Evolutionary conservation across 2,797 vertebrate species (phyloP).

Genomic region (Helicolenus hilgendorfi): DNA sequence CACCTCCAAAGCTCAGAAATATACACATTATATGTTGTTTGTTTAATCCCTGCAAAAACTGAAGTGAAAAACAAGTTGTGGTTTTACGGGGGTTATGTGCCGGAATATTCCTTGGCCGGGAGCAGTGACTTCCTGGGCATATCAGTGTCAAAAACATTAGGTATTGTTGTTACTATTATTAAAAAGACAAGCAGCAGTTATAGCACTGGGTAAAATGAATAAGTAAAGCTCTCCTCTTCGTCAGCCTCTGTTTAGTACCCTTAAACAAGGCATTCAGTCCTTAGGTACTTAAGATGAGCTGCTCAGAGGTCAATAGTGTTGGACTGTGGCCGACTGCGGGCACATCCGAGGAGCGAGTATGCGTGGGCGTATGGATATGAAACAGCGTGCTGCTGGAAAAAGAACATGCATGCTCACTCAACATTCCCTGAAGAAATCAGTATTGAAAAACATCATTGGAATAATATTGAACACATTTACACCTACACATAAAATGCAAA

Average conservation of each 20-base stretch:
- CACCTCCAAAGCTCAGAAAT: not conserved
- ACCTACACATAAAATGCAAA: slow-evolving; percentile 29
- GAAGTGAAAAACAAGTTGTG: not conserved
- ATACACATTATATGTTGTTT: not conserved
- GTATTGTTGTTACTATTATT: not conserved
- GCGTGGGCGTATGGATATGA: slow-evolving; percentile 63
- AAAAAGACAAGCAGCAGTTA: not conserved
- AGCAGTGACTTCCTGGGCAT: not conserved
- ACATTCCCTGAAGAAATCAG: slow-evolving; percentile 23
- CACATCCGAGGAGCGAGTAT: slow-evolving; percentile 29
- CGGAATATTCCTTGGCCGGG: not conserved
- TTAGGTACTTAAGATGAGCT: slow-evolving; percentile 45
- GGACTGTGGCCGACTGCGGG: slow-evolving; percentile 25
- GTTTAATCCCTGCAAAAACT: not conserved
- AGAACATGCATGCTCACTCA: not conserved
- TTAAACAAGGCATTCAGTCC: slow-evolving; percentile 38
- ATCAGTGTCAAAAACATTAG: not conserved
- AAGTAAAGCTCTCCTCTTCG: slow-evolving; percentile 24
- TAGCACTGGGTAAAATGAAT: slow-evolving; percentile 11
- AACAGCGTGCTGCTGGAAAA: slow-evolving; percentile 22
- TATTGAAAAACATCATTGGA: slow-evolving; percentile 23
- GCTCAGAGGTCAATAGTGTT: slow-evolving; percentile 60
- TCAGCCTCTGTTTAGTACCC: slow-evolving; percentile 21
- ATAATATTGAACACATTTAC: slow-evolving; percentile 25
- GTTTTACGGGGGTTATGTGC: not conserved